Evolutionary conservation across 2,888 invertebrate genomes (phyloP), one percentile per base, ranked within the genome.

Genomic region (Mongoloraphidia duomilia): DNA sequence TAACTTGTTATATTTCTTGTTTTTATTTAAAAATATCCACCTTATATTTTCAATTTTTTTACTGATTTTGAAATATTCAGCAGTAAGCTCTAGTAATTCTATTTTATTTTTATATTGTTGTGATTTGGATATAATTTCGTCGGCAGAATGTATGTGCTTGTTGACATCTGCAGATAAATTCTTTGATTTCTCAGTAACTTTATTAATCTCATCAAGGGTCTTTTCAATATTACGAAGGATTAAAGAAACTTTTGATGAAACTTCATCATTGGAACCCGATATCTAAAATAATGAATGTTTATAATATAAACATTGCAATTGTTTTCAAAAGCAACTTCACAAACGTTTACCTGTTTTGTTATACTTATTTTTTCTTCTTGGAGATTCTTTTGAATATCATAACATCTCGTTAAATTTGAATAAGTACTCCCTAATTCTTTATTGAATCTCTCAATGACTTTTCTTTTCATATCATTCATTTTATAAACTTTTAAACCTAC

Each of bases 21-120:
- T 57, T n/a, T 56, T 55, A 34, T 61, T 57, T 11, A 69, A 51
- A 38, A 67, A 60, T 13, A 51, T 54, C 58, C 65, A 83, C 84
- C 83, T 81, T 47, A 86, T 68, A 54, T 80, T 77, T 61, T 88
- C 81, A 56, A 88, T 74, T 59, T 76, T 76, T 59, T 82, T 77
- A 55, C 85, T 72, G 41, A 84, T 75, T 59, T 75, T 77, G 49
- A 87, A 65, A 65, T 89, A 89, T 40, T 76, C 74, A 35, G 75
- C 63, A 9, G 76, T 65, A 55, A 72, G 72, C 57, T 82, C 76
- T 39, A 79, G 61, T 35, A 69, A 67, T 43, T 71, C 66, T 42
- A 80, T 69, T 57, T 76, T 72, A 39, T 72, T 65, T 12, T 84
- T 67, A 49, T 76, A 74, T 52, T 74, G 72, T 55, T 76, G 70